Conservation (phyloP, 2,113 vertebrate genomes). For the Pseudorasbora parva region DNA sequence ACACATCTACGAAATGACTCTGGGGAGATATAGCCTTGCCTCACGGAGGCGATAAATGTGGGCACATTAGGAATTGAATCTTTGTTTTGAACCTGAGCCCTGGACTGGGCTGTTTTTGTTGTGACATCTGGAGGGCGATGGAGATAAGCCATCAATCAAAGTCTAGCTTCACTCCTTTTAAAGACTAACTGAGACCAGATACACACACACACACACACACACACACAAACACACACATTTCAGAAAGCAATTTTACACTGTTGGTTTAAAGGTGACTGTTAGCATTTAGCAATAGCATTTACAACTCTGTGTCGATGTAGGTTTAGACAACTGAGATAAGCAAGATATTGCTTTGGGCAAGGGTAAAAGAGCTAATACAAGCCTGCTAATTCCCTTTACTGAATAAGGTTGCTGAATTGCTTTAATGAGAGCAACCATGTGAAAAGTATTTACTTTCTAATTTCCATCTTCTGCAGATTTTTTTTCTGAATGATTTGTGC, state of each 20-base stretch:
- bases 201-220: too few species aligned
- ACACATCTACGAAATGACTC: constrained; percentile 35
- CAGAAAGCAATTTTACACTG: background rate
- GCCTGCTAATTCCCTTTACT: constrained; percentile 9
- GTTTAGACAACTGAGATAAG: constrained; percentile 30
- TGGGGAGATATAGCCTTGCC: constrained; percentile 44
- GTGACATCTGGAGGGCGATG: constrained; percentile 50
- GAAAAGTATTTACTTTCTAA: constrained; percentile 18
- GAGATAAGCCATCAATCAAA: constrained; percentile 52
- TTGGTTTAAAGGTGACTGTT: constrained; percentile 16
- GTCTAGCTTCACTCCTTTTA: constrained; percentile 30
- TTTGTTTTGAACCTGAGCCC: constrained; percentile 56
- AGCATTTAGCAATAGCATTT: background rate
- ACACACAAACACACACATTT: background rate
- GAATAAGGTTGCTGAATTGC: constrained; percentile 24
- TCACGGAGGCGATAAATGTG: constrained; percentile 51
- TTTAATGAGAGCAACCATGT: constrained; percentile 23
- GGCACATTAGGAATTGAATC: constrained; percentile 54
- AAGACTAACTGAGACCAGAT: constrained; percentile 32
- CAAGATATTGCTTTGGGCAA: constrained; percentile 27
- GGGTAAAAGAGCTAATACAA: constrained; percentile 29
- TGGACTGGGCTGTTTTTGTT: constrained; percentile 31
- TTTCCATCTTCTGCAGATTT: background rate
- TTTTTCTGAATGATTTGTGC: background rate
- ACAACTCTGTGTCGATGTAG: background rate